Conservation (phyloP, 35 echinoderm and acorn worm genomes). For the Strongylocentrotus purpuratus region DNA sequence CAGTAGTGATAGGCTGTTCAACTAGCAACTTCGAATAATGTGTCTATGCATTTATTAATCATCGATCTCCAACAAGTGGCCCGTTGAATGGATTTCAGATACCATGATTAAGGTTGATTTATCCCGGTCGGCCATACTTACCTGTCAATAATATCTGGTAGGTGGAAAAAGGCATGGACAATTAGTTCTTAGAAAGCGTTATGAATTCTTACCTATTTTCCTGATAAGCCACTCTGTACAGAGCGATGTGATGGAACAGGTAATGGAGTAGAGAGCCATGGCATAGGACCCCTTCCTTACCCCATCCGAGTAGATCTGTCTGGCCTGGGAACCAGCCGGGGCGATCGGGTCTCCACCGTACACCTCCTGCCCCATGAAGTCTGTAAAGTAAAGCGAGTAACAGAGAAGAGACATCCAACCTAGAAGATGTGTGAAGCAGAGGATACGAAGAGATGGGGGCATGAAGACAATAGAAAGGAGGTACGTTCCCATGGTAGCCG, state of each 20-base stretch:
- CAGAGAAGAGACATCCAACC: conserved; percentile 99
- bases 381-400: conserved; percentile 97
- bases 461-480: conserved; percentile 86
- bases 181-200: background rate
- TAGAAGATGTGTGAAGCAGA: conserved; percentile 91
- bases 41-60: no score
- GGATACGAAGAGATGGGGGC: conserved; percentile 85
- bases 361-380: conserved; percentile 91
- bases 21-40: no score
- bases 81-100: no score
- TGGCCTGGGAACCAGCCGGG: conserved; percentile 57
- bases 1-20: no score
- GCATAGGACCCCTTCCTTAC: conserved; percentile 91
- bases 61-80: no score
- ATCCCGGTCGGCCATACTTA: background rate
- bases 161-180: background rate
- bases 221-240: conserved; percentile 75
- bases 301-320: conserved; percentile 75
- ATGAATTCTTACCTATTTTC: conserved; percentile 81
- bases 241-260: conserved; percentile 85
- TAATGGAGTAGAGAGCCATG: conserved; percentile 92
- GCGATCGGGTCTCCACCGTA: conserved; percentile 88
- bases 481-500: conserved; percentile 73
- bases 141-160: background rate
- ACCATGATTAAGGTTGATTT: no score